Evolutionary conservation across 2,888 invertebrate species (phyloP).

Genomic region (Exephanes ischioxanthus): DNA sequence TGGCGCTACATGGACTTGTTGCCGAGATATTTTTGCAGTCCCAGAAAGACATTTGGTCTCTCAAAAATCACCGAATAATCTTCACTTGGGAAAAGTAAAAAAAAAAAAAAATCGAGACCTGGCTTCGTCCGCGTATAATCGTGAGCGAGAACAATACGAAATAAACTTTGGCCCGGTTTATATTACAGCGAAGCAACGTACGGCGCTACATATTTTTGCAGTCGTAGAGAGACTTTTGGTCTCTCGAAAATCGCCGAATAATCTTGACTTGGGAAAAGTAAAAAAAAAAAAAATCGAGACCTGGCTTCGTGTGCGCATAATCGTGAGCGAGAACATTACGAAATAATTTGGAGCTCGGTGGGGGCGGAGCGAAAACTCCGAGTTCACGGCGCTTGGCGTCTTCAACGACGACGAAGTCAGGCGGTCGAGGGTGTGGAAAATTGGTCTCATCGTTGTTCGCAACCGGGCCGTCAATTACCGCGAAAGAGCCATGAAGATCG

Average conservation of each 20-base stretch:
- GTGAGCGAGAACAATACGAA: background rate
- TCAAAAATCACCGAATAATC: background rate
- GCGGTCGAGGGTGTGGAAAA: slow-evolving; percentile 22
- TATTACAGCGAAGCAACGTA: background rate
- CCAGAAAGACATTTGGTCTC: background rate
- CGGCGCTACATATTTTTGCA: background rate
- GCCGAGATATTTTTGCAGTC: background rate
- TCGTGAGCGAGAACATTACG: background rate
- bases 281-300: background rate
- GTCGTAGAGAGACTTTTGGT: background rate
- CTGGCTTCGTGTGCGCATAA: background rate
- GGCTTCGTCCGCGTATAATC: background rate
- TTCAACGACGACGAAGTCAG: background rate
- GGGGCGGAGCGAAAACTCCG: background rate
- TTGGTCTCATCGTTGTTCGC: slow-evolving; percentile 17
- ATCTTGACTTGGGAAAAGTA: background rate
- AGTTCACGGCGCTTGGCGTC: background rate
- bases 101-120: background rate
- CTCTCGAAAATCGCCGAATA: background rate
- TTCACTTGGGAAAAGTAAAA: background rate
- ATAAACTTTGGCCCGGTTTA: background rate
- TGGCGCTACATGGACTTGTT: background rate
- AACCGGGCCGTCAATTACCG: slow-evolving; percentile 27
- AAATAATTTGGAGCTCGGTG: background rate
- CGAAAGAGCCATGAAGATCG: slow-evolving; percentile 8